Conservation (phyloP, 2,113 vertebrate genomes). For the Centrocercus urophasianus region DNA sequence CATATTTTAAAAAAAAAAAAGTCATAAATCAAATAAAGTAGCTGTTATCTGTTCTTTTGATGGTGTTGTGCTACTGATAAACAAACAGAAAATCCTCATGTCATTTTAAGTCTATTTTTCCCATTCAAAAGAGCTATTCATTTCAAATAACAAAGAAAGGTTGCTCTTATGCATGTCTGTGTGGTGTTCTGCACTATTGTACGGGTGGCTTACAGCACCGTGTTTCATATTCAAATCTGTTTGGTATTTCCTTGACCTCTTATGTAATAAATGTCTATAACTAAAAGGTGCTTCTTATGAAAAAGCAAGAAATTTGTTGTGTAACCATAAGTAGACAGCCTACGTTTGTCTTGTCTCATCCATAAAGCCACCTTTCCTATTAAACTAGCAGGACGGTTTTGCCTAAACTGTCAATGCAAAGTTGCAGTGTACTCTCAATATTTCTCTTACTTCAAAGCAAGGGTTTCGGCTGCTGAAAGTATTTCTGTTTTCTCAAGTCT, state of each 20-base stretch:
- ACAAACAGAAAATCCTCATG: not conserved
- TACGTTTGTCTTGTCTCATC: accelerated
- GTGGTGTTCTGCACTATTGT: not conserved
- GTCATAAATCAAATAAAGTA: conserved; percentile 7
- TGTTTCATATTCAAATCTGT: not conserved
- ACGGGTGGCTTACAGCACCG: accelerated
- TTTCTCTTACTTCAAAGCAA: not conserved
- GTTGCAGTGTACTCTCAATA: not conserved
- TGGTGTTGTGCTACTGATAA: not conserved
- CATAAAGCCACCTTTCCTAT: not conserved
- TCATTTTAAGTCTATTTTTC: not conserved
- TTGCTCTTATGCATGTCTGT: not conserved
- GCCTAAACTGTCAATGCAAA: not conserved
- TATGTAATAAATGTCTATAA: not conserved
- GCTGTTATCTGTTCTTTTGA: conserved; percentile 1
- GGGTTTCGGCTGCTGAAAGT: not conserved
- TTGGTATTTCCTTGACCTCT: not conserved
- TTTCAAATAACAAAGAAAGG: not conserved
- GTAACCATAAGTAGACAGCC: not conserved
- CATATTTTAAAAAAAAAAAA: not conserved
- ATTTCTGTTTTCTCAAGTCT: not conserved
- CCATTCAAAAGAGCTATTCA: not conserved
- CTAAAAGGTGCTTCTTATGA: not conserved
- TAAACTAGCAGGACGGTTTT: not conserved
- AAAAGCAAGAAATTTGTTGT: not conserved